Conservation (phyloP, 1,140 invertebrate species). For the Neodiprion lecontei region DNA sequence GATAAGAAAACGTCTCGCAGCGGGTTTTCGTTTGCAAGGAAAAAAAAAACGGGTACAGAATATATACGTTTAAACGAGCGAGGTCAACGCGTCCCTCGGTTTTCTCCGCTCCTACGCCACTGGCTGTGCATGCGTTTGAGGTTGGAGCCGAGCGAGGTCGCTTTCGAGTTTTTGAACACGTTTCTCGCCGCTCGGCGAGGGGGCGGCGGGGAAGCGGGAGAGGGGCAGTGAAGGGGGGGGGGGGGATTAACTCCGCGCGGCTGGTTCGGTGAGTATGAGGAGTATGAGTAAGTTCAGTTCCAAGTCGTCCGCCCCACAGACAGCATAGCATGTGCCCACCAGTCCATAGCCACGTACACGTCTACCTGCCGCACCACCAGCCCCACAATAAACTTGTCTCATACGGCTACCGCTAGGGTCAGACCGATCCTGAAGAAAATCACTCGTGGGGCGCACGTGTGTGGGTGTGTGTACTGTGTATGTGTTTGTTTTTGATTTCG, state of each 20-base stretch:
- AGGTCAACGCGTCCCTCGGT: no score
- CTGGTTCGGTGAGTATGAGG: not conserved
- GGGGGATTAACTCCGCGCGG: not conserved
- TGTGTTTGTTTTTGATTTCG: not conserved
- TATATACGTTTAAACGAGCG: no score
- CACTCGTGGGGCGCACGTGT: conserved; percentile 23
- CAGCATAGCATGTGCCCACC: conserved; percentile 56
- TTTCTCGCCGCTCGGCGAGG: not conserved
- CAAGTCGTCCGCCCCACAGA: conserved; percentile 19
- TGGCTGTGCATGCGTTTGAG: not conserved
- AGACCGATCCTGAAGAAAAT: conserved; percentile 15
- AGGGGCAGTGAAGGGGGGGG: no score
- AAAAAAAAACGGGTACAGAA: no score
- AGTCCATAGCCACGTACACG: conserved; percentile 44
- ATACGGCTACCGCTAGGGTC: conserved; percentile 53
- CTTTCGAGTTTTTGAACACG: not conserved
- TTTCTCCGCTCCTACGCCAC: no score
- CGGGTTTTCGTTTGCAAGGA: no score
- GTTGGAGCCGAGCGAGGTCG: not conserved
- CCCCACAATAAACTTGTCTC: conserved; percentile 50
- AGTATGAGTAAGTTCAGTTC: not conserved
- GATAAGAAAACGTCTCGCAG: no score
- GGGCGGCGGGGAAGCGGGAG: not conserved
- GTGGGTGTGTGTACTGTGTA: not conserved
- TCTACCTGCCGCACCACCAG: conserved; percentile 46